A percentile compares a stretch with the other conserved stretches of the same genome.
Conservation (phyloP, 1,140 invertebrate species). For the Mya arenaria region DNA sequence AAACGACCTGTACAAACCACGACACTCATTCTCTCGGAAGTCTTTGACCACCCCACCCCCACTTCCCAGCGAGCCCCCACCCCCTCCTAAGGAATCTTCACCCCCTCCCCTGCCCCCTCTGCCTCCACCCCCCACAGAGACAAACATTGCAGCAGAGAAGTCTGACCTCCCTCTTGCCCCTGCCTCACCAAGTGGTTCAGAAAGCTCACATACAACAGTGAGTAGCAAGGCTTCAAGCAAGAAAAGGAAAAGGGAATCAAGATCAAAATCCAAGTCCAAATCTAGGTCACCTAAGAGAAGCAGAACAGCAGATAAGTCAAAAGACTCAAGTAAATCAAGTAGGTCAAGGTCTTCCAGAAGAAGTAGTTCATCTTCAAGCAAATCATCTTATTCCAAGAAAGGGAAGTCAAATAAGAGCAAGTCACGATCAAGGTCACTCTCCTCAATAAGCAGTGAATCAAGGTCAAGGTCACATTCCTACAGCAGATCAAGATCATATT, state of each 20-base stretch:
- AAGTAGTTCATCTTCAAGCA: constrained; percentile 1
- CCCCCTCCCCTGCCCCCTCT: constrained; percentile 33
- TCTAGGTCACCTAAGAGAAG: constrained; percentile 32
- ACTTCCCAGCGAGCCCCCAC: constrained; percentile 40
- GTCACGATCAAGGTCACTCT: constrained; percentile 41
- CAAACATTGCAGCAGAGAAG: constrained; percentile 3
- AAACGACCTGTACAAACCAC: constrained; percentile 47
- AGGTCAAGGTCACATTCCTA: constrained; percentile 16
- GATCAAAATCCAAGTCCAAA: constrained; percentile 23
- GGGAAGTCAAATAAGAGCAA: constrained; percentile 18
- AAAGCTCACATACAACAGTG: not conserved
- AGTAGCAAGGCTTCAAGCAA: not conserved
- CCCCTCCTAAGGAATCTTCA: constrained; percentile 3
- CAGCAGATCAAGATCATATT: constrained; percentile 33
- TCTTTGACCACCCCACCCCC: constrained; percentile 34
- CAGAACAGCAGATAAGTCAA: not conserved
- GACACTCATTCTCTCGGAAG: constrained; percentile 45
- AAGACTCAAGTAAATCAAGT: not conserved
- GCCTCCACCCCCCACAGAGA: constrained; percentile 30
- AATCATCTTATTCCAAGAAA: constrained; percentile 35
- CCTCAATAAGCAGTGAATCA: constrained; percentile 44
- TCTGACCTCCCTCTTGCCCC: constrained; percentile 21
- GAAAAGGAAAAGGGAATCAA: constrained; percentile 13
- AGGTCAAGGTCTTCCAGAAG: not conserved
- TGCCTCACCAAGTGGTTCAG: constrained; percentile 25